Evolutionary conservation across 1,140 invertebrate species (phyloP), one percentile per base, ranked within the genome.

Genomic region (Temnothorax nylanderi): DNA sequence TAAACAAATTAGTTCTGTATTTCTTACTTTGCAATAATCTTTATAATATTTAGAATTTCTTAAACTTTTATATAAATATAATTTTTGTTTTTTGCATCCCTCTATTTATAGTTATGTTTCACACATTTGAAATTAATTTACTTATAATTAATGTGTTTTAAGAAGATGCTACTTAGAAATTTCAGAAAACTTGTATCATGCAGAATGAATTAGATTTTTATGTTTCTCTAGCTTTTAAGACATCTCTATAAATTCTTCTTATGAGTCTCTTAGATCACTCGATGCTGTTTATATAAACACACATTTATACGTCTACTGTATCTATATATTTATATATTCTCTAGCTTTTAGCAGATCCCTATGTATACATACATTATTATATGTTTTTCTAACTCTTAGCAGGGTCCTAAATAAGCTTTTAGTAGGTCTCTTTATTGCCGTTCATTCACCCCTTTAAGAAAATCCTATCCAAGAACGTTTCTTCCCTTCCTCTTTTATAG

Each of bases 401-500:
- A 56, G 51, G 26, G 58, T 21, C 26, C 51, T 71, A 81, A 80
- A 80, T 18, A 80, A 56, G 49, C 78, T 81, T 81, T 81, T 81
- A 81, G 78, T 49, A 56, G 64, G 47, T 81, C 64, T 71, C 51
- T 71, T 56, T 81, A 72, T 8, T 81, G 51, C 78, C 37, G 26
- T 18, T 54, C 37, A 56, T 58, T 82, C 51, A 72, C 13, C 21
- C 41, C 65, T 72, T 72, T 72, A 71, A 58, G 37, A 37, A 82
- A 72, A 72, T 82, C 18, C 21, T 7, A 47, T 37, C 34, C 32
- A 72, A 82, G 32, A 49, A 72, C 7, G 37, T 16, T 54, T 67
- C 3, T 34, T 8, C 7, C 32, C 21, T 6, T 13, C 11, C 18
- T 11, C 58, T 6, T 6, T 0, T 37, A 1, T 47, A 47, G 18